phyloP scores from a whole-genome alignment of 2,113 vertebrate genomes.

The Psephotus haematonotus region DNA sequence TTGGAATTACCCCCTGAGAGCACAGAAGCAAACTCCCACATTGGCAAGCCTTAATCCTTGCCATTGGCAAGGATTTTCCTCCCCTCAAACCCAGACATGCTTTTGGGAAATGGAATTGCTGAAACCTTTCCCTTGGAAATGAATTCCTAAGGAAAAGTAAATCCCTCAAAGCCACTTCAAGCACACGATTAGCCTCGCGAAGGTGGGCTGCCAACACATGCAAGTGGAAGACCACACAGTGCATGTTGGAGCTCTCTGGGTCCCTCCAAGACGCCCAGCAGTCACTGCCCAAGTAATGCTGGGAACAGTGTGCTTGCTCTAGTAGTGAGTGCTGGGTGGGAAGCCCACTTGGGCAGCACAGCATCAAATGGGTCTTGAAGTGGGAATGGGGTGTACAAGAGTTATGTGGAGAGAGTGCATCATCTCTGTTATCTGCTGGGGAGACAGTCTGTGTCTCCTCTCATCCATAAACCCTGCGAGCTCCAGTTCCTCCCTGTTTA shows the following conservation, averaged over 20 bases:
- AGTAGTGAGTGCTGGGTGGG: fast-evolving
- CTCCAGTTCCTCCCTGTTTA: neutral
- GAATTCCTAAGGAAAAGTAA: neutral
- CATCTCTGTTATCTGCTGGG: neutral
- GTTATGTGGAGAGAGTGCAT: neutral
- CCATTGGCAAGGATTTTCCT: neutral
- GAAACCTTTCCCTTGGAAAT: neutral
- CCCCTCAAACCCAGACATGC: neutral
- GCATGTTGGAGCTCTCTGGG: neutral
- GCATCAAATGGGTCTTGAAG: neutral
- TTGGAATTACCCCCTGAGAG: neutral
- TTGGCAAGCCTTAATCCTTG: neutral
- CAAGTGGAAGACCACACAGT: fast-evolving
- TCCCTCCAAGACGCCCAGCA: neutral
- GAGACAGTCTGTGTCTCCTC: neutral
- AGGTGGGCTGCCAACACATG: neutral
- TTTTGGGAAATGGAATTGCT: neutral
- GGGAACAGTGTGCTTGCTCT: neutral
- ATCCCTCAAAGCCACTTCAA: neutral
- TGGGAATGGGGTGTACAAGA: neutral
- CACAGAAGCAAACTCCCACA: fast-evolving
- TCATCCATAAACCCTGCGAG: neutral
- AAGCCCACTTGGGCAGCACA: neutral
- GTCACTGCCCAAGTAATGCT: neutral
- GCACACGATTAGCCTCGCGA: fast-evolving